Base-by-base conservation (phyloP, 1,140 invertebrate species). In the Drosophila baimaii region DNA sequence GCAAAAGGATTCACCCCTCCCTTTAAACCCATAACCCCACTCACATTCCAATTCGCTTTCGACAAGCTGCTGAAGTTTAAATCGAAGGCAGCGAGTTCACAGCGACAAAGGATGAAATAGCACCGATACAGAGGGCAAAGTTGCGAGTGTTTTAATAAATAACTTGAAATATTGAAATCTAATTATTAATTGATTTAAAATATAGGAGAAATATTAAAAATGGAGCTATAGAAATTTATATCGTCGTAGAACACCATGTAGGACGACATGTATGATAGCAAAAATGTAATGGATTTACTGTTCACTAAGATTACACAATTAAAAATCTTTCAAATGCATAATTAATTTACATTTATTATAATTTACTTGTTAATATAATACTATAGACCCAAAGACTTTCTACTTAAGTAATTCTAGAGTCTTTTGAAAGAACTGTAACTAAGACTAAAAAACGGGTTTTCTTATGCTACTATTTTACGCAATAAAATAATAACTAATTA, bases 1-100 rank as follows among this genome's bases (percentile, higher is more conserved):
- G 15, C 12, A 13, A 5, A 13, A 21, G 41, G 39, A 35, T 19
- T 27, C 37, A 49, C n/a, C 19, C 43, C 41, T 15, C 19, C n/a
- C 10, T 29, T 29, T 31, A 13, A 41, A 41, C 54, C 9, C 39
- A 12, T 10, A 51, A 31, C 39, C 31, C 37, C 52, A 46, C 33
- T 49, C 51, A 54, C 46, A 78, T 78, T 77, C 55, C 59, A 49
- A 46, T 72, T 72, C 66, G 64, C 49, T 72, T 78, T 69, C 51
- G 56, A 47, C 62, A 80, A 65, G 55, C 76, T 46, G 68, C 64
- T 41, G 39, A 66, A 68, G 54, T 65, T 76, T 79, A 82, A 75
- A 78, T 65, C 31, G 68, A 77, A 81, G 29, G 61, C 52, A 76
- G 56, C 65, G 56, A 41, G 43, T 46, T 77, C 41, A 27, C 44